Conservation (phyloP, 2,888 invertebrate genomes). For the Patella pellucida region DNA sequence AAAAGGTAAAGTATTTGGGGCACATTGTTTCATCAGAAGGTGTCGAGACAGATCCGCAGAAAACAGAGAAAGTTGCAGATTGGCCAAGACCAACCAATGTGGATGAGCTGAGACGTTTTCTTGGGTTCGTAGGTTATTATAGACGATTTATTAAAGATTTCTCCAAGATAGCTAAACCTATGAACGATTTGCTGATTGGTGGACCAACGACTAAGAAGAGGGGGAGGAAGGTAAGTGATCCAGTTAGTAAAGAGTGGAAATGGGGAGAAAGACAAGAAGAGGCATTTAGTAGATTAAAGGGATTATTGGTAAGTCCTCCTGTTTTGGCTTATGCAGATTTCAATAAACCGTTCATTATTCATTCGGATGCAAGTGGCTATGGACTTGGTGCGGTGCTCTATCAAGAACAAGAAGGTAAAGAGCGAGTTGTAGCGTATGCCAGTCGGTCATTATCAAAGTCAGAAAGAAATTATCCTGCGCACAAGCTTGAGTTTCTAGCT, state of each 20-base stretch:
- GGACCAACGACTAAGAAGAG: slow-evolving; percentile 15
- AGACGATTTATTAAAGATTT: slow-evolving; percentile 26
- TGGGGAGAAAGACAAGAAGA: slow-evolving; percentile 27
- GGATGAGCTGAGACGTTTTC: slow-evolving; percentile 19
- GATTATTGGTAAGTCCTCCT: slow-evolving; percentile 23
- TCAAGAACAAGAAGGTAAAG: slow-evolving; percentile 27
- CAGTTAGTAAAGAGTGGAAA: too few relatives aligned
- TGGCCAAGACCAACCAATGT: slow-evolving; percentile 27
- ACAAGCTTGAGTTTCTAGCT: slow-evolving; percentile 29
- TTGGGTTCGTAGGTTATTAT: slow-evolving; percentile 22
- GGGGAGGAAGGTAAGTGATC: slow-evolving; percentile 13
- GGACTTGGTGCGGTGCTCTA: slow-evolving; percentile 30
- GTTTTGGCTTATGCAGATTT: slow-evolving; percentile 34
- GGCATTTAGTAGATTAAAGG: slow-evolving; percentile 10
- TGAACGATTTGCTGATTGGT: slow-evolving; percentile 34
- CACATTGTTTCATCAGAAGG: slow-evolving; percentile 25
- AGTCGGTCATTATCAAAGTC: slow-evolving; percentile 25
- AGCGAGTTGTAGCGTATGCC: slow-evolving; percentile 30
- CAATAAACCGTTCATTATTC: slow-evolving; percentile 24
- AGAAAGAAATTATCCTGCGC: slow-evolving; percentile 30
- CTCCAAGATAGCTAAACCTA: slow-evolving; percentile 27
- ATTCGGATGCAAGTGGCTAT: slow-evolving; percentile 24
- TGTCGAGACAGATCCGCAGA: slow-evolving; percentile 29
- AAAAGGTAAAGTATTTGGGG: slow-evolving; percentile 20
- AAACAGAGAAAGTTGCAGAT: slow-evolving; percentile 17